Conservation (phyloP, 1,140 invertebrate genomes). For the Drosophila repleta region DNA sequence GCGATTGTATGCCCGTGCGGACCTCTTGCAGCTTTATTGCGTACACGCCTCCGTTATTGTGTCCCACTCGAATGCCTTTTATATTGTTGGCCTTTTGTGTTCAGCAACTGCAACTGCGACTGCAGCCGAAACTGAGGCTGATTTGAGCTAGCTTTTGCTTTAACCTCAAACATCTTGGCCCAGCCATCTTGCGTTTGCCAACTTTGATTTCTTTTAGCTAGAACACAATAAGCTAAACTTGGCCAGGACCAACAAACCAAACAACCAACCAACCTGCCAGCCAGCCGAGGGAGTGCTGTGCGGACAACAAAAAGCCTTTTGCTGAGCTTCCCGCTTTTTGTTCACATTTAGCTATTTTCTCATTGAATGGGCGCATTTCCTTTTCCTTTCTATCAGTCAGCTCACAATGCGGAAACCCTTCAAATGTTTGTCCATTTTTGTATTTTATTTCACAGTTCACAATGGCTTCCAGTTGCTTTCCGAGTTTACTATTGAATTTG, state of each 20-base stretch:
- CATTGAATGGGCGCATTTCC: slow-evolving; percentile 38
- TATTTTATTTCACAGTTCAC: background rate
- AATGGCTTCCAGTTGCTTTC: background rate
- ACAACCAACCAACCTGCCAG: background rate
- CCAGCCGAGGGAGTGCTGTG: background rate
- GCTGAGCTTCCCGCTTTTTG: slow-evolving; percentile 26
- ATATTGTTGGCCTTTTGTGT: slow-evolving; percentile 27
- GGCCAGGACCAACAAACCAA: background rate
- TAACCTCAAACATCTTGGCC: slow-evolving; percentile 14
- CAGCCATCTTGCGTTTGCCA: slow-evolving; percentile 10
- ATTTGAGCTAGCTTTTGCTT: background rate
- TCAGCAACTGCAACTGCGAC: background rate
- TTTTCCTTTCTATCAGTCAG: slow-evolving; percentile 14
- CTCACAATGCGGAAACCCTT: slow-evolving; percentile 13
- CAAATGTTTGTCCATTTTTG: slow-evolving; percentile 2
- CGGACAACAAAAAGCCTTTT: slow-evolving; percentile 10
- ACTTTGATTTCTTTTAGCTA: slow-evolving; percentile 20
- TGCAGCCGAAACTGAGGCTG: slow-evolving; percentile 6
- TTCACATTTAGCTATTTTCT: slow-evolving; percentile 30
- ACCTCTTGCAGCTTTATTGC: slow-evolving; percentile 72
- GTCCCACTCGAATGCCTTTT: slow-evolving; percentile 50
- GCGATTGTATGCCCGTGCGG: slow-evolving; percentile 48
- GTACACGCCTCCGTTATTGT: slow-evolving; percentile 65
- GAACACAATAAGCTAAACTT: slow-evolving; percentile 6
- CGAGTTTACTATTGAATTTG: background rate